Evolutionary conservation across 2,113 vertebrate genomes (phyloP).

Genomic region (Corvus hawaiiensis): DNA sequence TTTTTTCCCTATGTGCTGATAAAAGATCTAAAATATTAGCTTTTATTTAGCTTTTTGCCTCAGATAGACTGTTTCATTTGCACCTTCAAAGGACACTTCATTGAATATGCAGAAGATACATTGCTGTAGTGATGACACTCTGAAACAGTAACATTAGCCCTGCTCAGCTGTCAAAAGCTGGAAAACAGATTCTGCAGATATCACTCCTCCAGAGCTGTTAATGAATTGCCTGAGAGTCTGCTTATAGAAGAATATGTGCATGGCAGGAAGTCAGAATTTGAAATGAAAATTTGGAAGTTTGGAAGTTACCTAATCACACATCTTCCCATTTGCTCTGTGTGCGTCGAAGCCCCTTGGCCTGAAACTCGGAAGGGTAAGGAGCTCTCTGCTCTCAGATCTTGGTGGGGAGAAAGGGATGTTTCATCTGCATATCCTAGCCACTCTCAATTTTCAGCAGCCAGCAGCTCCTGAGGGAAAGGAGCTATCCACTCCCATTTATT

Average conservation of each 20-base stretch:
- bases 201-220: conserved; percentile 13
- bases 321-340: not conserved
- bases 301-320: not conserved
- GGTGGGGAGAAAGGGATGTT: not conserved
- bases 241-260: not conserved
- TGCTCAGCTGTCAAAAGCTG: not conserved
- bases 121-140: not conserved
- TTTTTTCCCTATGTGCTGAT: not conserved
- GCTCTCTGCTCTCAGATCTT: not conserved
- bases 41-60: not conserved
- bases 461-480: not conserved
- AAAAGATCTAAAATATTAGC: not conserved
- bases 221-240: not conserved
- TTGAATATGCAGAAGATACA: not conserved
- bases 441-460: not conserved
- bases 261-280: conserved; percentile 19
- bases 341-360: not conserved
- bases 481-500: not conserved
- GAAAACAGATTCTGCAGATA: conserved; percentile 14
- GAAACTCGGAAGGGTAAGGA: not conserved
- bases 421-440: not conserved
- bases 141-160: not conserved
- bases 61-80: not conserved
- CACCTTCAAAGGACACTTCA: not conserved
- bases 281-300: conserved; percentile 22